A percentile compares a stretch with the other conserved stretches of the same genome.
phyloP scores from a whole-genome alignment of 2,797 vertebrate species.

The Acanthis flammea region DNA sequence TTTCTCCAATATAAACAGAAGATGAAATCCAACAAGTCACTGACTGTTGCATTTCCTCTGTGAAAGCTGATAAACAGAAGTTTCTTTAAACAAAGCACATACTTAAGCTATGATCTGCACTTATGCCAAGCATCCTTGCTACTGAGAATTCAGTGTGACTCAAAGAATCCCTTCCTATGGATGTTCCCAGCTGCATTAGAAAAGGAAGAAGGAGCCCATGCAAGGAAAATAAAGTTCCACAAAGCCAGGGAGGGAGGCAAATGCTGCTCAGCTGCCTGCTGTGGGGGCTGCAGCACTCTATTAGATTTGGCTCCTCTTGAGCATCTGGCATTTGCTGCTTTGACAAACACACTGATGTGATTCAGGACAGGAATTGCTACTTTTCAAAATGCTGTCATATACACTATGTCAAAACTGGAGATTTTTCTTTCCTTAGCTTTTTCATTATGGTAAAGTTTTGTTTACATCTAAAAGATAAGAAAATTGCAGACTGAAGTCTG shows the following conservation, averaged over 20 bases:
- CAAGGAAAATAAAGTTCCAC: not conserved
- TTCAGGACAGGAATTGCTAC: not conserved
- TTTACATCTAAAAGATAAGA: not conserved
- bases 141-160: not conserved
- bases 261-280: not conserved
- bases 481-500: not conserved
- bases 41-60: constrained; percentile 27
- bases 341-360: not conserved
- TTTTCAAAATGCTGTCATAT: constrained; percentile 6
- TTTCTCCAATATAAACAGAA: not conserved
- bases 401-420: not conserved
- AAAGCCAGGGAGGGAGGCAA: not conserved
- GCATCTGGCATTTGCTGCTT: constrained; percentile 5
- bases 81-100: constrained; percentile 46
- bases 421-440: not conserved
- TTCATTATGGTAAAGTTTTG: not conserved
- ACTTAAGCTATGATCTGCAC: not conserved
- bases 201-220: not conserved
- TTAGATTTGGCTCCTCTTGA: not conserved
- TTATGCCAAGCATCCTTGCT: constrained; percentile 25
- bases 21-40: not conserved
- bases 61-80: not conserved
- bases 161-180: not conserved
- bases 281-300: not conserved
- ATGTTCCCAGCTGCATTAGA: not conserved